Conservation (phyloP, 2,797 vertebrate genomes). For the Pygocentrus nattereri region DNA sequence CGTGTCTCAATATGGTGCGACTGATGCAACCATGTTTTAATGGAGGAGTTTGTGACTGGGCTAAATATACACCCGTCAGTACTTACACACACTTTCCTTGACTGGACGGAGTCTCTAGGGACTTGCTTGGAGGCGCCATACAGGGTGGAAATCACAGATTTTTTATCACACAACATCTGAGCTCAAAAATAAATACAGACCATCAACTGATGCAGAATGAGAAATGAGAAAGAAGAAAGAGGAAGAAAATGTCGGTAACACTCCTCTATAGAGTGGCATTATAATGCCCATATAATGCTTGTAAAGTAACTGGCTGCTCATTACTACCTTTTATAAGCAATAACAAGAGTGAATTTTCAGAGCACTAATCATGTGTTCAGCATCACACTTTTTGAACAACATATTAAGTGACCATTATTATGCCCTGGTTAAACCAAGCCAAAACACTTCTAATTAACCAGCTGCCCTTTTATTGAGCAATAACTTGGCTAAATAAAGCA, state of each 20-base stretch:
- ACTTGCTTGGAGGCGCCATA: constrained; percentile 25
- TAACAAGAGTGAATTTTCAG: too few relatives aligned
- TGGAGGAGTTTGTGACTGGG: constrained; percentile 36
- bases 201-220: constrained; percentile 10
- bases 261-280: background rate
- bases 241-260: background rate
- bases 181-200: constrained; percentile 29
- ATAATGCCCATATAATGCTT: too few relatives aligned
- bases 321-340: too few relatives aligned
- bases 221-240: background rate
- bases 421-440: too few relatives aligned
- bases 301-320: too few relatives aligned
- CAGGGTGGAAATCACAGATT: constrained; percentile 33
- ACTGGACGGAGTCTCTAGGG: constrained; percentile 31
- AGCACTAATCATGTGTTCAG: too few relatives aligned
- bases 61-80: constrained; percentile 66
- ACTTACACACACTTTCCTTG: constrained; percentile 56
- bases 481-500: too few relatives aligned
- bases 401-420: too few relatives aligned
- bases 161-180: constrained; percentile 37
- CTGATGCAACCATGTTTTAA: constrained; percentile 50
- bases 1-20: constrained; percentile 54
- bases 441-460: too few relatives aligned
- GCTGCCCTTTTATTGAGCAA: too few relatives aligned
- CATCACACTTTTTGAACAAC: too few relatives aligned